Conservation (phyloP, 2,888 invertebrate genomes). For the Parnassius orleans region DNA sequence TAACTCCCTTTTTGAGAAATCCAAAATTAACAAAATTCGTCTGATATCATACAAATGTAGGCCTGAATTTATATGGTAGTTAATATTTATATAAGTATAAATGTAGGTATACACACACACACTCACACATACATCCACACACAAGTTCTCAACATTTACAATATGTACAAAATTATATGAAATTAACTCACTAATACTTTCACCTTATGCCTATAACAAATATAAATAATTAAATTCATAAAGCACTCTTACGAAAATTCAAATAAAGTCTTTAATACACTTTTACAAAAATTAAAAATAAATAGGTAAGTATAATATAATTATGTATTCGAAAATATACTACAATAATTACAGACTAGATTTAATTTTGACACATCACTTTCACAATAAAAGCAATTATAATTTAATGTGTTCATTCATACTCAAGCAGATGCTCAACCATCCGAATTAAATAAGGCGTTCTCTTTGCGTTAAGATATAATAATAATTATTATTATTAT, state of each 20-base stretch:
- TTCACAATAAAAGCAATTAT: neutral
- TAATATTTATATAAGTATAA: too few relatives aligned
- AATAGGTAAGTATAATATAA: too few relatives aligned
- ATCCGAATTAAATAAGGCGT: too few relatives aligned
- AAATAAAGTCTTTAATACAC: too few relatives aligned
- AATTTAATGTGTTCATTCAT: neutral
- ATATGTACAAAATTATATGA: neutral
- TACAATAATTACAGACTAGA: neutral
- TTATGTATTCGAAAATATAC: too few relatives aligned
- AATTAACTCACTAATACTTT: neutral
- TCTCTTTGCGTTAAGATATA: too few relatives aligned
- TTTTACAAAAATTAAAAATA: too few relatives aligned
- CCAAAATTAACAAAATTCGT: too few relatives aligned
- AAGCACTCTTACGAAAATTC: neutral
- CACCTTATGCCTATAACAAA: neutral
- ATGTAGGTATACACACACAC: neutral
- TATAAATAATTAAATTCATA: neutral
- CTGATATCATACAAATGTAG: neutral
- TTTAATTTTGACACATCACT: neutral
- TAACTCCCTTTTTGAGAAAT: too few relatives aligned
- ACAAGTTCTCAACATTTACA: neutral
- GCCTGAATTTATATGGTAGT: neutral
- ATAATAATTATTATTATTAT: too few relatives aligned
- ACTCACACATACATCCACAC: conserved; percentile 5
- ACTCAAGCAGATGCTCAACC: too few relatives aligned